phyloP scores from a whole-genome alignment of 2,888 invertebrate genomes.

The Drosophila vallismaia region DNA sequence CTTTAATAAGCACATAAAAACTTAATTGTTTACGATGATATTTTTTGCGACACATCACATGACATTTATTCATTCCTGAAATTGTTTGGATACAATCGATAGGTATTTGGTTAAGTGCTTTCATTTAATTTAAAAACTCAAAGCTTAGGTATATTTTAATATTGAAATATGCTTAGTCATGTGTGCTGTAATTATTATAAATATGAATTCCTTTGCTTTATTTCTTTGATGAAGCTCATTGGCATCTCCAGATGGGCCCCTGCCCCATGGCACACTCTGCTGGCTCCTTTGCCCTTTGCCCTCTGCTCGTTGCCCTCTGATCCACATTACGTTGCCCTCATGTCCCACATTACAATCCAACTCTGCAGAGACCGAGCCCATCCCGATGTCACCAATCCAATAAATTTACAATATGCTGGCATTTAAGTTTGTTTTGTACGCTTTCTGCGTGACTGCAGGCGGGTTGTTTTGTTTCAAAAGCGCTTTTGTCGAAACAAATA shows the following conservation, averaged over 20 bases:
- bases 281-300: constrained; percentile 18
- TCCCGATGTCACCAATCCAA: constrained; percentile 38
- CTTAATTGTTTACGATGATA: neutral
- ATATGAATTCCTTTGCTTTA: neutral
- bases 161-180: constrained; percentile 9
- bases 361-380: constrained; percentile 15
- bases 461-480: constrained; percentile 9
- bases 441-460: constrained; percentile 5
- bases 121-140: neutral
- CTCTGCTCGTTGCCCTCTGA: neutral
- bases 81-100: neutral
- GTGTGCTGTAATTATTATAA: constrained; percentile 2
- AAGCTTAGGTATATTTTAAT: neutral
- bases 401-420: constrained; percentile 52
- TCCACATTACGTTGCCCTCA: too few relatives aligned
- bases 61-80: neutral
- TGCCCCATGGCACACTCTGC: constrained; percentile 33
- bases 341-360: constrained; percentile 15
- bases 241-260: constrained; percentile 33
- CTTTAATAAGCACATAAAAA: neutral
- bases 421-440: constrained; percentile 49
- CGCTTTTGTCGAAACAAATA: neutral
- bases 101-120: neutral
- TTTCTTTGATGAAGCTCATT: constrained; percentile 20
- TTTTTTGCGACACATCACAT: neutral